Evolutionary conservation across 2,113 vertebrate species (phyloP).

Genomic region (Caloenas nicobarica): DNA sequence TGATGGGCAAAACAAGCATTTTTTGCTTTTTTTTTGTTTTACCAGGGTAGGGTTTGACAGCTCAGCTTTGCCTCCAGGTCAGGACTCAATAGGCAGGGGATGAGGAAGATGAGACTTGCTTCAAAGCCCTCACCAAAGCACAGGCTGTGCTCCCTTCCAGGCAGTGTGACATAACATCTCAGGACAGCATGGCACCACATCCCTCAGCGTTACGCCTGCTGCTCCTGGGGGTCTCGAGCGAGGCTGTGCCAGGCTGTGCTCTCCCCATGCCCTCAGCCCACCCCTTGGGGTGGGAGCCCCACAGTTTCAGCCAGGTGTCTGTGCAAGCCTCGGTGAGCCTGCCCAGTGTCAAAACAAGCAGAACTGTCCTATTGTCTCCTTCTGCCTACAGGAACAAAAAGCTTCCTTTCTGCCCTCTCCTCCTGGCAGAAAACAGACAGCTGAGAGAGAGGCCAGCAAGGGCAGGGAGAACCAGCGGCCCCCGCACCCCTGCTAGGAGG

Average conservation of each 20-base stretch:
- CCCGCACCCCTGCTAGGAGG: neutral
- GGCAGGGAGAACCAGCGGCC: neutral
- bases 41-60: neutral
- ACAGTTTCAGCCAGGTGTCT: slow-evolving; percentile 18
- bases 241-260: neutral
- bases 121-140: neutral
- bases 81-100: neutral
- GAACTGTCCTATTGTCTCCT: slow-evolving; percentile 73
- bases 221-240: neutral
- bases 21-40: neutral
- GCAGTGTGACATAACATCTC: neutral
- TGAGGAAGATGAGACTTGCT: neutral
- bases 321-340: neutral
- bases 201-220: neutral
- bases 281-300: neutral
- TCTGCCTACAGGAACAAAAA: slow-evolving; percentile 78
- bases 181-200: neutral
- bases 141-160: slow-evolving; percentile 5
- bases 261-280: neutral
- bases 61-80: neutral
- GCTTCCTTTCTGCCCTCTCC: slow-evolving; percentile 77
- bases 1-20: neutral
- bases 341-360: slow-evolving; percentile 52
- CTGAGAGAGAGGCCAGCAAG: slow-evolving; percentile 41
- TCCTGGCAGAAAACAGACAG: slow-evolving; percentile 73